A percentile compares a stretch with the other conserved stretches of the same genome.
Evolutionary conservation across 2,797 vertebrate genomes (phyloP).

Genomic region (Podargus strigoides): DNA sequence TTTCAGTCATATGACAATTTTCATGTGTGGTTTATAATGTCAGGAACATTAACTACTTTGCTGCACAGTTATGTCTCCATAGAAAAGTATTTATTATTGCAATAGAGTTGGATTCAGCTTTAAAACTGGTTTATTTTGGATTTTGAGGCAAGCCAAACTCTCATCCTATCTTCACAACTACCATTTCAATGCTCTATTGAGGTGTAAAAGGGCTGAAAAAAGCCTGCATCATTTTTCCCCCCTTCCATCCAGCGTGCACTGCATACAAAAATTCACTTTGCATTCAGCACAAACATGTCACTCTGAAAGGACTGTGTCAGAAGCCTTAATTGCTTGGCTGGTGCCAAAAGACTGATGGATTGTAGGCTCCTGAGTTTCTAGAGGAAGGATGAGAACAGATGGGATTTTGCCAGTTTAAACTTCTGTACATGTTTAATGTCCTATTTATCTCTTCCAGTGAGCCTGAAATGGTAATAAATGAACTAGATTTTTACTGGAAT

Average conservation of each 20-base stretch:
- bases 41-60: neutral
- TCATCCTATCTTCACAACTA: neutral
- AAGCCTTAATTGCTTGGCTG: slow-evolving; percentile 46
- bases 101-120: neutral
- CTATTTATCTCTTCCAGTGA: slow-evolving; percentile 61
- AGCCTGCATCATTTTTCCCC: neutral
- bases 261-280: neutral
- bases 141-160: neutral
- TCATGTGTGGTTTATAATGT: neutral
- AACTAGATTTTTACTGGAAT: slow-evolving; percentile 50
- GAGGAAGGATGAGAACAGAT: slow-evolving; percentile 51
- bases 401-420: slow-evolving; percentile 67
- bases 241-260: neutral
- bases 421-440: slow-evolving; percentile 60
- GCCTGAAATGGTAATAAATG: slow-evolving; percentile 63
- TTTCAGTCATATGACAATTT: neutral
- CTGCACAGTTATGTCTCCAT: neutral
- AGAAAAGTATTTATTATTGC: neutral
- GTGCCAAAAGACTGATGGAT: slow-evolving; percentile 54
- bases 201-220: neutral
- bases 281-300: slow-evolving; percentile 3
- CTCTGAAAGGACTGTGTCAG: slow-evolving; percentile 46
- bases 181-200: neutral
- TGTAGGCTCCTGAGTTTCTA: slow-evolving; percentile 22
- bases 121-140: neutral